A percentile compares a stretch with the other conserved stretches of the same genome.
phyloP scores from a whole-genome alignment of 2,797 vertebrate species.

The Anabacerthia variegaticeps region DNA sequence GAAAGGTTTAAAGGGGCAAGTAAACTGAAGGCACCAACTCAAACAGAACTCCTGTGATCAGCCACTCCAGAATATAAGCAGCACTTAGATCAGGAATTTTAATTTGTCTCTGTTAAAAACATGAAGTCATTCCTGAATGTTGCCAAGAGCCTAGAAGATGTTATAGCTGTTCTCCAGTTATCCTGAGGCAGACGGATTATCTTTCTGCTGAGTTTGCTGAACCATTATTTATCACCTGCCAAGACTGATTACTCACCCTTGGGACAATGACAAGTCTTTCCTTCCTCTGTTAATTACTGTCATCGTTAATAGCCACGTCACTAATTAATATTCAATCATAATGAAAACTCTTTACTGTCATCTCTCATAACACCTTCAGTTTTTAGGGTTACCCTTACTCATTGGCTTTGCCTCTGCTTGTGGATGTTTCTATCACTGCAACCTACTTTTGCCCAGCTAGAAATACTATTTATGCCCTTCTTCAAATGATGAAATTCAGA shows the following conservation, averaged over 20 bases:
- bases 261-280: conserved; percentile 78
- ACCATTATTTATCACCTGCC: conserved; percentile 83
- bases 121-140: conserved; percentile 69
- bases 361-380: neutral
- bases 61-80: neutral
- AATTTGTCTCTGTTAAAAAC: conserved; percentile 69
- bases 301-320: conserved; percentile 78
- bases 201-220: conserved; percentile 79
- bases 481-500: neutral
- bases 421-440: neutral
- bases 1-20: neutral
- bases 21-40: neutral
- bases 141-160: conserved; percentile 71
- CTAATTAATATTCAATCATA: conserved; percentile 81
- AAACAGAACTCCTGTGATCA: neutral
- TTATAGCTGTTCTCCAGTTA: conserved; percentile 60
- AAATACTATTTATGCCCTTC: neutral
- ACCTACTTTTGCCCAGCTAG: neutral
- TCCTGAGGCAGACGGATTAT: conserved; percentile 73
- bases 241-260: conserved; percentile 79
- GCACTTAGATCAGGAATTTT: conserved; percentile 41
- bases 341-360: conserved; percentile 63
- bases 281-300: conserved; percentile 81
- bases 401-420: neutral
- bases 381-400: conserved; percentile 13